phyloP scores from a whole-genome alignment of 2,113 vertebrate species.

The Actenoides lindsayi region DNA sequence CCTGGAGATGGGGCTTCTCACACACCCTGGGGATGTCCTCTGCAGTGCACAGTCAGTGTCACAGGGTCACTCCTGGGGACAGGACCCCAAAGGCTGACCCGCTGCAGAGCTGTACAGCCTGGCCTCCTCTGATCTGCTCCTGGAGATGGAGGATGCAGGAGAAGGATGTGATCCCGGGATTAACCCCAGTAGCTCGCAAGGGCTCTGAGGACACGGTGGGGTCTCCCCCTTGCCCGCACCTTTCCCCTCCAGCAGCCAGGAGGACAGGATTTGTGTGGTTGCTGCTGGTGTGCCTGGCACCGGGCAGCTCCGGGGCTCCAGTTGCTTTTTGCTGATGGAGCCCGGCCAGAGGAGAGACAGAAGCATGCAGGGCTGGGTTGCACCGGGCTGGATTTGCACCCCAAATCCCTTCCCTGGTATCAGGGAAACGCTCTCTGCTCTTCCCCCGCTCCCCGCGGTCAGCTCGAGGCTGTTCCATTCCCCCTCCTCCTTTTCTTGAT shows the following conservation, averaged over 20 bases:
- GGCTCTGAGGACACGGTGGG: fast-evolving
- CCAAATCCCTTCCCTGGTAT: background rate
- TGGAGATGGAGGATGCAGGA: background rate
- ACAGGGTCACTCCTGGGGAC: background rate
- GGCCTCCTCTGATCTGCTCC: background rate
- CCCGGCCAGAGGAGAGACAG: background rate
- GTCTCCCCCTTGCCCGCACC: background rate
- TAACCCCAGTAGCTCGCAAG: fast-evolving
- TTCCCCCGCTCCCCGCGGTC: background rate
- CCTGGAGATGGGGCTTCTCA: background rate
- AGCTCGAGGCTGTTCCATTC: background rate
- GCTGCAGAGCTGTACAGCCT: fast-evolving
- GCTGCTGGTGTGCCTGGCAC: background rate
- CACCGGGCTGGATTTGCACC: background rate
- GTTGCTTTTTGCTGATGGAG: background rate
- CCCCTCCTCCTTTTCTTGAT: background rate
- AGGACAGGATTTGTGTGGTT: background rate
- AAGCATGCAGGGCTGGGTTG: background rate
- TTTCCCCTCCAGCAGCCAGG: background rate
- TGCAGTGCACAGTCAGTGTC: background rate
- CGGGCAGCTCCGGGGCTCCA: background rate
- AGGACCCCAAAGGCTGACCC: background rate
- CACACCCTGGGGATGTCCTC: background rate
- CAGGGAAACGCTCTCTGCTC: background rate
- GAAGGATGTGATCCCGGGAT: background rate